These are phyloP conservation scores for Bungarus multicinctus DNA, from an alignment of 2,113 vertebrate species.

Conservation along the genomic window DNA sequence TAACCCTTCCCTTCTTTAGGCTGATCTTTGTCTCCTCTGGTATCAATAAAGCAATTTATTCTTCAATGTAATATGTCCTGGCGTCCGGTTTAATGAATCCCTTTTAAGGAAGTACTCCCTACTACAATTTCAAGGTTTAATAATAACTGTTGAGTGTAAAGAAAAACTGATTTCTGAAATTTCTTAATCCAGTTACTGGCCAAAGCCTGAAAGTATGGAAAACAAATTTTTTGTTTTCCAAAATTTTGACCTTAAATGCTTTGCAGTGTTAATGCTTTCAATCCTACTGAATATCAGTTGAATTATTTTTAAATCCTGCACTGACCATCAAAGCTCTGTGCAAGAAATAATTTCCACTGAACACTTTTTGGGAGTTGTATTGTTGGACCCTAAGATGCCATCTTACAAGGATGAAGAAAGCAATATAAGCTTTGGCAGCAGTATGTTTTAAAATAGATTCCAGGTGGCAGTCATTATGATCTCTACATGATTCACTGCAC, in stretches of 20 bases:
- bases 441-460: not conserved
- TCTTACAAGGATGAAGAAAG: not conserved
- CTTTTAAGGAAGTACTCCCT: not conserved
- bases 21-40: not conserved
- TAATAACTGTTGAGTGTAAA: not conserved
- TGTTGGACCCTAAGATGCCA: not conserved
- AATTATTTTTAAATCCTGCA: not conserved
- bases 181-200: not conserved
- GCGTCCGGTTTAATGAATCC: not conserved
- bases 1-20: not conserved
- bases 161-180: not conserved
- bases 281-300: not conserved
- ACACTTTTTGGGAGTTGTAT: not conserved
- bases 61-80: not conserved
- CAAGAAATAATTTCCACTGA: not conserved
- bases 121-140: not conserved
- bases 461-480: not conserved
- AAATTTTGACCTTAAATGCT: not conserved
- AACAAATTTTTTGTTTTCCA: not conserved
- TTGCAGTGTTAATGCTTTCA: not conserved
- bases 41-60: not conserved
- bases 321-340: not conserved
- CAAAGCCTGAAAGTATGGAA: not conserved
- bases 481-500: not conserved
- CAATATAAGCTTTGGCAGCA: not conserved